Percentiles rank a stretch among this genome's conserved stretches.
These are phyloP conservation scores for Malthinus flaveolus DNA, from an alignment of 2,888 invertebrate genomes.

Conservation along the genomic window DNA sequence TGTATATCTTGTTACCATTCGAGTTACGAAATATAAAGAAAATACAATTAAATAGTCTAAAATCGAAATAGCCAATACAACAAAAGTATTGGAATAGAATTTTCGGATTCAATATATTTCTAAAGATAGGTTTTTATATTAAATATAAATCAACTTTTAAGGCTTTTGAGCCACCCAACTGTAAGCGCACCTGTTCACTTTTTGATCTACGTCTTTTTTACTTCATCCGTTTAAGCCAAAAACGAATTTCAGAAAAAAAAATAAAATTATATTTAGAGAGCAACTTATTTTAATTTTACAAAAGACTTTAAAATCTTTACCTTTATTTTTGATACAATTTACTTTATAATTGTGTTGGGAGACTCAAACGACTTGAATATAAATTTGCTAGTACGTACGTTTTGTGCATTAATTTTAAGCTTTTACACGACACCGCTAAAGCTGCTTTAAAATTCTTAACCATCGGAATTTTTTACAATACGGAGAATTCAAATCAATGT, in stretches of 20 bases:
- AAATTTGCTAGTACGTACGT: not conserved
- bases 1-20: no score
- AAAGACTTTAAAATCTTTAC: not conserved
- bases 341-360: slow-evolving; percentile 1
- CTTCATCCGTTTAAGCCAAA: slow-evolving; percentile 9
- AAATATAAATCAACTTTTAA: slow-evolving; percentile 25
- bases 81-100: slow-evolving; percentile 19
- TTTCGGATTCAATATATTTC: slow-evolving; percentile 20
- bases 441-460: not conserved
- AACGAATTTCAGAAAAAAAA: no score
- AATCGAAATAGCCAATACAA: slow-evolving; percentile 11
- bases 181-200: slow-evolving; percentile 16
- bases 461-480: no score
- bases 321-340: slow-evolving; percentile 1
- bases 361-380: not conserved
- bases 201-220: slow-evolving; percentile 7
- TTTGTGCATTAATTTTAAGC: slow-evolving; percentile 1
- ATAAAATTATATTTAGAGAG: no score
- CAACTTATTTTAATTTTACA: not conserved
- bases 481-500: no score
- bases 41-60: no score
- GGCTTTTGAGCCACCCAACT: slow-evolving; percentile 16
- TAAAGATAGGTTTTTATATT: slow-evolving; percentile 23
- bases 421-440: not conserved
- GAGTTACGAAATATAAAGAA: no score